Evolutionary conservation across 2,888 invertebrate genomes (phyloP).

Genomic region (Aethes cnicana): DNA sequence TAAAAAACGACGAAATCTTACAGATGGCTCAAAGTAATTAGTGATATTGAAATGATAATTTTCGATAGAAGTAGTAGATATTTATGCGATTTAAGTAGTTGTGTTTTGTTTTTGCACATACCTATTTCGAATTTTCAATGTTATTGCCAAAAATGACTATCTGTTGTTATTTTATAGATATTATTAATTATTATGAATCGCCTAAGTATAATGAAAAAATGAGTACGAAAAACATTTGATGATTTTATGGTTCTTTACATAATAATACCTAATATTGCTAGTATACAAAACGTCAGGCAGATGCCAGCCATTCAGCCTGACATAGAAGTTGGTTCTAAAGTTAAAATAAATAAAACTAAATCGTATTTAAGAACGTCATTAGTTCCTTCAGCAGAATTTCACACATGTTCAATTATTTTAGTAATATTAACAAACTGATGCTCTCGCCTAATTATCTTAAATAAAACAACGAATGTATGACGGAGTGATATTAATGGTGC

Average conservation of each 20-base stretch:
- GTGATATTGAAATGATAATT: slow-evolving; percentile 41
- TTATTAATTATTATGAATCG: slow-evolving; percentile 1
- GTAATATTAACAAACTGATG: slow-evolving; percentile 13
- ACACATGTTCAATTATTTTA: background rate
- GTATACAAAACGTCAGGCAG: no score
- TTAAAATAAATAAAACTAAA: background rate
- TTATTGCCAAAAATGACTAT: slow-evolving; percentile 21
- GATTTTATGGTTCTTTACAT: slow-evolving; percentile 1
- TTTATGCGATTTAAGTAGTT: slow-evolving; percentile 17
- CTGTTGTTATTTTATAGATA: slow-evolving; percentile 30
- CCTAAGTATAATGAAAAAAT: background rate
- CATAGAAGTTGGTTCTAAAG: no score
- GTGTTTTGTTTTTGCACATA: slow-evolving; percentile 12
- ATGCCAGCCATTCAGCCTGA: no score
- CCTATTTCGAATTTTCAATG: slow-evolving; percentile 15
- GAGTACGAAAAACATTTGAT: background rate
- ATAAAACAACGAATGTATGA: slow-evolving; percentile 55
- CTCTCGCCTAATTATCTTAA: slow-evolving; percentile 23
- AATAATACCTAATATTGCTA: background rate
- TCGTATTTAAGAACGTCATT: background rate
- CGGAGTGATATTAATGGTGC: slow-evolving; percentile 69
- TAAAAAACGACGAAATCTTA: slow-evolving; percentile 24
- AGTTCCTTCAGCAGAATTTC: slow-evolving; percentile 11
- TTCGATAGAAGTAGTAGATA: slow-evolving; percentile 32
- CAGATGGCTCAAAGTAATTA: slow-evolving; percentile 40